phyloP scores from a whole-genome alignment of 2,888 invertebrate species.

The Himalopsyche tibetana region DNA sequence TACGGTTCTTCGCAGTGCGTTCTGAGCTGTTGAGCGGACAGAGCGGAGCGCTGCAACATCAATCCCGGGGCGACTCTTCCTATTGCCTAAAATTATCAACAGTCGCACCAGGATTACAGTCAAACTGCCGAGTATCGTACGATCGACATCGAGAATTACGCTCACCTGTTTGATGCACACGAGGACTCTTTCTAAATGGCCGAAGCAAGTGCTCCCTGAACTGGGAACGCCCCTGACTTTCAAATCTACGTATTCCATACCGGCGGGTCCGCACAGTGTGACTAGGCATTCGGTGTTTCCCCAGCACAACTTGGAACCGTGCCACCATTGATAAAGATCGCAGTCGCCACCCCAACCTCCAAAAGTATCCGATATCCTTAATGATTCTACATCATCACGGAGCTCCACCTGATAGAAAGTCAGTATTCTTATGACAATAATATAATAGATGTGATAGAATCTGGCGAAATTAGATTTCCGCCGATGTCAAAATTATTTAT shows the following conservation, averaged over 20 bases:
- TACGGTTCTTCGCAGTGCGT: slow-evolving; percentile 70
- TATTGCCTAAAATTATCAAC: slow-evolving; percentile 74
- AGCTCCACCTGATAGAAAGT: slow-evolving; percentile 74
- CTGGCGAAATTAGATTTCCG: too few relatives aligned
- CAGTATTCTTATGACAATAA: not conserved
- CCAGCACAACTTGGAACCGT: slow-evolving; percentile 83
- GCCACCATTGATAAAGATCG: slow-evolving; percentile 85
- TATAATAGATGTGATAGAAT: not conserved
- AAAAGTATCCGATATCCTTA: slow-evolving; percentile 68
- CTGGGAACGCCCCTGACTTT: slow-evolving; percentile 81
- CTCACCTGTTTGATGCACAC: slow-evolving; percentile 79
- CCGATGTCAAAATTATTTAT: too few relatives aligned
- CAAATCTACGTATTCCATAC: slow-evolving; percentile 78
- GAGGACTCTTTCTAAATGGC: slow-evolving; percentile 82
- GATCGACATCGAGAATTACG: not conserved
- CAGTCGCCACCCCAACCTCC: slow-evolving; percentile 77
- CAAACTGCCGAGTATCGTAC: not conserved
- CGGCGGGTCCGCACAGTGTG: slow-evolving; percentile 77
- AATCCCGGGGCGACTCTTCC: slow-evolving; percentile 82
- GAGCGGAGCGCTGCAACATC: slow-evolving; percentile 79
- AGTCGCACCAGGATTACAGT: not conserved
- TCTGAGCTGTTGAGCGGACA: slow-evolving; percentile 79
- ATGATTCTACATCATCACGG: slow-evolving; percentile 76
- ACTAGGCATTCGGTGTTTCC: slow-evolving; percentile 83
- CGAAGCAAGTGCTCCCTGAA: slow-evolving; percentile 78